A percentile compares a stretch with the other conserved stretches of the same genome.
phyloP scores from a whole-genome alignment of 1,140 invertebrate species.

The Daktulosphaira vitifoliae region DNA sequence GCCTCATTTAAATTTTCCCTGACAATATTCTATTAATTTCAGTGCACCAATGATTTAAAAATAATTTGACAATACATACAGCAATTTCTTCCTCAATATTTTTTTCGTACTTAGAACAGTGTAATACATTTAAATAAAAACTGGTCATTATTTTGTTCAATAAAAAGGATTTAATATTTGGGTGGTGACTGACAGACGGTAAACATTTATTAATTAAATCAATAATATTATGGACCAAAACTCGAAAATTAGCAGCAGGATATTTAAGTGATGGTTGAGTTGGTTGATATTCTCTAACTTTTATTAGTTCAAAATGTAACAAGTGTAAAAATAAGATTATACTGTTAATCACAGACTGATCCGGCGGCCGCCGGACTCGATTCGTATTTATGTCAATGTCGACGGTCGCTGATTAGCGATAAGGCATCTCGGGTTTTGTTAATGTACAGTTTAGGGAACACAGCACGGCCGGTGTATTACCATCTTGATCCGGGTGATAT shows the following conservation, averaged over 20 bases:
- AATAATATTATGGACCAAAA: background rate
- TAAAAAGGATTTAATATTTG: background rate
- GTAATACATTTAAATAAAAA: background rate
- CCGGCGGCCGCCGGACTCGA: too few species aligned
- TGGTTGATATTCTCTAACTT: background rate
- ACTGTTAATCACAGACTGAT: too few species aligned
- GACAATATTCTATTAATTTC: too few species aligned
- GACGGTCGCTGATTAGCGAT: too few species aligned
- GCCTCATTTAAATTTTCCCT: too few species aligned
- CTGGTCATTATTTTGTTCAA: background rate
- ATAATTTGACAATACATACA: background rate
- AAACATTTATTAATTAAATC: background rate
- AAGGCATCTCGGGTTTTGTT: too few species aligned
- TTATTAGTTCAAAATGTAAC: background rate
- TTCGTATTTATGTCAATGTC: too few species aligned
- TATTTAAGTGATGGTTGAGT: background rate
- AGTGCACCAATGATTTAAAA: too few species aligned
- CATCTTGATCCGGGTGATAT: too few species aligned
- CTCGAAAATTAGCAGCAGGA: background rate
- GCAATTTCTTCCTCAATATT: background rate
- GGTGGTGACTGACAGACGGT: background rate
- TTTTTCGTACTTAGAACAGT: background rate
- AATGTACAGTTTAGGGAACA: too few species aligned
- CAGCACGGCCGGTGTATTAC: too few species aligned
- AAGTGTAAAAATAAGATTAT: too few species aligned